A percentile compares a stretch with the other conserved stretches of the same genome.
Evolutionary conservation across 2,888 invertebrate genomes (phyloP).

Genomic region (Ptycholaimellus sp.): DNA sequence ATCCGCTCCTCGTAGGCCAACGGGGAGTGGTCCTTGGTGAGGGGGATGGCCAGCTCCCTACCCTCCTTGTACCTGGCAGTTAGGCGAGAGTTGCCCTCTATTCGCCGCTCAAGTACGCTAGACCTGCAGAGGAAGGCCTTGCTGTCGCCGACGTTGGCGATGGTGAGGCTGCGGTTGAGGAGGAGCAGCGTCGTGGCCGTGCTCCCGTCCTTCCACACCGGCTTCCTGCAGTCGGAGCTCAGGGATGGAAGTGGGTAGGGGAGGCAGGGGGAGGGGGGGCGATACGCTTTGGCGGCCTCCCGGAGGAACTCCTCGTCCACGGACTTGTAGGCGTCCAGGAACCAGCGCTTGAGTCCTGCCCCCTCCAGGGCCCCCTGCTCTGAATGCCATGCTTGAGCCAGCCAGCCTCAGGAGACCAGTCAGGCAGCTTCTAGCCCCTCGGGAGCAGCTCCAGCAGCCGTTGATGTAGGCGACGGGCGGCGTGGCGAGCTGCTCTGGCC

Average conservation of each 20-base stretch:
- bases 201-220: slow-evolving; percentile 35
- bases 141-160: slow-evolving; percentile 34
- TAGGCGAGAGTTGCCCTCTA: not conserved
- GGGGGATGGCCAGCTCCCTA: slow-evolving; percentile 21
- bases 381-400: not conserved
- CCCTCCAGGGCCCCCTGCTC: slow-evolving; percentile 20
- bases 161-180: slow-evolving; percentile 31
- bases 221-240: slow-evolving; percentile 26
- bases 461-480: slow-evolving; percentile 27
- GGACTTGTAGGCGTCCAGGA: slow-evolving; percentile 30
- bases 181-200: slow-evolving; percentile 31
- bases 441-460: slow-evolving; percentile 28
- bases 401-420: not conserved
- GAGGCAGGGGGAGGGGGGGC: not conserved
- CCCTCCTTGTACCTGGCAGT: slow-evolving; percentile 1
- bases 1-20: slow-evolving; percentile 32
- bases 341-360: slow-evolving; percentile 28
- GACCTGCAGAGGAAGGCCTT: slow-evolving; percentile 18
- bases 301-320: slow-evolving; percentile 32
- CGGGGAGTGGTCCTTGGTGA: slow-evolving; percentile 33
- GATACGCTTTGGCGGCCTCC: slow-evolving; percentile 29
- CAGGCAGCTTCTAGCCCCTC: too few relatives aligned
- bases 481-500: slow-evolving; percentile 28
- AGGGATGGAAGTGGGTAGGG: not conserved
- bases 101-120: slow-evolving; percentile 6